A percentile compares a stretch with the other conserved stretches of the same genome.
Evolutionary conservation across 2,113 vertebrate genomes (phyloP).

Genomic region (Ondatra zibethicus): DNA sequence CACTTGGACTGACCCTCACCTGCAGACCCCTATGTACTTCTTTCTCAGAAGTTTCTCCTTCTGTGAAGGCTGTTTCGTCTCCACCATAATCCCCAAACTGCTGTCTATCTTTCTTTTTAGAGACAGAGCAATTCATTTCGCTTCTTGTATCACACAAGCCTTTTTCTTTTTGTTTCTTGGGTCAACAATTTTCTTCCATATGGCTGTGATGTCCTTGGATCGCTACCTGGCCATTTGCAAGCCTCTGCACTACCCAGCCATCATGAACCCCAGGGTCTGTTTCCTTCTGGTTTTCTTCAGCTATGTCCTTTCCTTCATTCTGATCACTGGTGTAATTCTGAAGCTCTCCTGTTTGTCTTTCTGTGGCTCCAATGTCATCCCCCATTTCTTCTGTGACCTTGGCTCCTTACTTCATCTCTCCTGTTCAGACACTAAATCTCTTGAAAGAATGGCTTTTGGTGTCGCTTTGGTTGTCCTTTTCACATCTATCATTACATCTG

Average conservation of each 20-base stretch:
- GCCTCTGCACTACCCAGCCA: conserved; percentile 43
- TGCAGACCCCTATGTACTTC: conserved; percentile 62
- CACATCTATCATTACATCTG: not conserved
- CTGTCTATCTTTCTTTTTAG: conserved; percentile 29
- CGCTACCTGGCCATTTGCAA: conserved; percentile 62
- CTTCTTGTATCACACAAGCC: conserved; percentile 22
- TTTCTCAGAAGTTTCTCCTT: conserved; percentile 67
- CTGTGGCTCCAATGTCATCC: conserved; percentile 34
- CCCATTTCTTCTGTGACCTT: conserved; percentile 62
- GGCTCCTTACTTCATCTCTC: conserved; percentile 15
- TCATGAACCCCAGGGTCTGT: conserved; percentile 53
- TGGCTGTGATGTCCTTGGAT: conserved; percentile 51
- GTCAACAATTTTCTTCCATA: conserved; percentile 44
- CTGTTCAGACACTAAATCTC: conserved; percentile 17
- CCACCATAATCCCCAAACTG: conserved; percentile 43
- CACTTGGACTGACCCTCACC: not conserved
- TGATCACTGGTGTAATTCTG: not conserved
- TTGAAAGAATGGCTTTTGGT: not conserved
- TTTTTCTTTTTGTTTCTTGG: conserved; percentile 46
- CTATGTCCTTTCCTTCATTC: not conserved
- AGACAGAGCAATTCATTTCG: not conserved
- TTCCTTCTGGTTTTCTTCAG: conserved; percentile 14
- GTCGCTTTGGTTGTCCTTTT: not conserved
- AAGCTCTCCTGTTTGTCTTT: conserved; percentile 18
- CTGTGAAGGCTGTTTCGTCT: conserved; percentile 48